phyloP scores from a whole-genome alignment of 2,888 invertebrate species.

The Scaptomyza flava region DNA sequence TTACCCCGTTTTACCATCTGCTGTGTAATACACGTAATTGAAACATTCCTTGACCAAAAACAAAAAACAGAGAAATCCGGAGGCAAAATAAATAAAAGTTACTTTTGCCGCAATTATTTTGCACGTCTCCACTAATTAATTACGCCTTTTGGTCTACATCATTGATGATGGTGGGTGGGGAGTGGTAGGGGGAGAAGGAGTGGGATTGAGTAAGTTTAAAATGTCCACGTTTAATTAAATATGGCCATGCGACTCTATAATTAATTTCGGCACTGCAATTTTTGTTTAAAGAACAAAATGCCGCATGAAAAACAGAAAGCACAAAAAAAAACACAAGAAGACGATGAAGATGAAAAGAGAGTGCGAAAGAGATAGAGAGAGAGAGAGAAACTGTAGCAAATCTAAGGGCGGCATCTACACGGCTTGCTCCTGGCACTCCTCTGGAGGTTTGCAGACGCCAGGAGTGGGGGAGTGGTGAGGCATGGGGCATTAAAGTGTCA shows the following conservation, averaged over 20 bases:
- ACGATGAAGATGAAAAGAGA: conserved; percentile 14
- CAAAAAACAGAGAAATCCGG: conserved; percentile 55
- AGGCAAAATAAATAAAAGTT: conserved; percentile 60
- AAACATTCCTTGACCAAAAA: conserved; percentile 71
- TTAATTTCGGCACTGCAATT: conserved; percentile 76
- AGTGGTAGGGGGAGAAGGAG: background rate
- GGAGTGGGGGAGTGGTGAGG: conserved; percentile 24
- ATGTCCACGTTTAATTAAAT: conserved; percentile 77
- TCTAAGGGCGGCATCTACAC: conserved; percentile 69
- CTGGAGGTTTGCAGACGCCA: conserved; percentile 29
- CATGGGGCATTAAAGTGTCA: conserved; percentile 76
- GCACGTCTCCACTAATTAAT: conserved; percentile 77
- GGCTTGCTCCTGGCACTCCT: conserved; percentile 19
- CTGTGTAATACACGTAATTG: conserved; percentile 74
- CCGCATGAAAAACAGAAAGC: conserved; percentile 39
- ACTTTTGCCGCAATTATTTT: conserved; percentile 74
- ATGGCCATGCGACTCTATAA: conserved; percentile 73
- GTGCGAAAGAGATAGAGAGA: background rate
- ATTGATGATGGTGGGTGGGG: background rate
- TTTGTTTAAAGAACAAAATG: conserved; percentile 73
- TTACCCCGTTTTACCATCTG: conserved; percentile 18
- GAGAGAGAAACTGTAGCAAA: conserved; percentile 52
- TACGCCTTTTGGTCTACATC: conserved; percentile 71
- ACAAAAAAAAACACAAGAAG: conserved; percentile 2
- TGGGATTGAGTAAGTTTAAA: conserved; percentile 56